Evolutionary conservation across 2,888 invertebrate species (phyloP).

Genomic region (Bembecia ichneumoniformis): DNA sequence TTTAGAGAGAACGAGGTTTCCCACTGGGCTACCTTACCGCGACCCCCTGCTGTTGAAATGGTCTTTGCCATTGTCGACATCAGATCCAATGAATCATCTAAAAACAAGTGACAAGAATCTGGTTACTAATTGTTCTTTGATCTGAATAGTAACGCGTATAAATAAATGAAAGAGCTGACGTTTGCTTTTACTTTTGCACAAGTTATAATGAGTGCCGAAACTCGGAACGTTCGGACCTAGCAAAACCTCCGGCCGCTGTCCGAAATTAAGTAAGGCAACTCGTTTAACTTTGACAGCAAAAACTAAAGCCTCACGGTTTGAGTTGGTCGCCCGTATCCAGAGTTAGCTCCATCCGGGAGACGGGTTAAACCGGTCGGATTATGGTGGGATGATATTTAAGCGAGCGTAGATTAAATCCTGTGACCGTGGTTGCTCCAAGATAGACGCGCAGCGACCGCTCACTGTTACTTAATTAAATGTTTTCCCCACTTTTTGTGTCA

Average conservation of each 20-base stretch:
- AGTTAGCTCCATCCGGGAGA: background rate
- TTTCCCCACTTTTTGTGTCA: background rate
- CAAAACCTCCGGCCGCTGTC: background rate
- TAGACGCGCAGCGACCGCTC: background rate
- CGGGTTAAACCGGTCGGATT: slow-evolving; percentile 9
- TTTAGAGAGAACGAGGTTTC: no score
- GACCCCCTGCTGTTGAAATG: no score
- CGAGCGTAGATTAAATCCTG: slow-evolving; percentile 4
- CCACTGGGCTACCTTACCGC: no score
- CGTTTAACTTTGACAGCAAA: background rate
- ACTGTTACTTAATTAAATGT: background rate
- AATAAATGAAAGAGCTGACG: no score
- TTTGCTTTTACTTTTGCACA: no score
- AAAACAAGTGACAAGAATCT: no score
- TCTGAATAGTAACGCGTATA: no score
- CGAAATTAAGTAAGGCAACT: background rate
- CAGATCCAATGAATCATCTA: no score
- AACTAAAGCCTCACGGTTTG: background rate
- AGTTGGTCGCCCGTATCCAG: background rate
- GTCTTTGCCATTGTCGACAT: no score
- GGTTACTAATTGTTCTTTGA: no score
- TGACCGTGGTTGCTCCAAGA: slow-evolving; percentile 4
- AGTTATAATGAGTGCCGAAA: background rate
- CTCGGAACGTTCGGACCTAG: background rate
- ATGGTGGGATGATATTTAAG: slow-evolving; percentile 7